Evolutionary conservation across 2,888 invertebrate genomes (phyloP), one percentile per base, ranked within the genome.

Genomic region (Parnassius smintheus): DNA sequence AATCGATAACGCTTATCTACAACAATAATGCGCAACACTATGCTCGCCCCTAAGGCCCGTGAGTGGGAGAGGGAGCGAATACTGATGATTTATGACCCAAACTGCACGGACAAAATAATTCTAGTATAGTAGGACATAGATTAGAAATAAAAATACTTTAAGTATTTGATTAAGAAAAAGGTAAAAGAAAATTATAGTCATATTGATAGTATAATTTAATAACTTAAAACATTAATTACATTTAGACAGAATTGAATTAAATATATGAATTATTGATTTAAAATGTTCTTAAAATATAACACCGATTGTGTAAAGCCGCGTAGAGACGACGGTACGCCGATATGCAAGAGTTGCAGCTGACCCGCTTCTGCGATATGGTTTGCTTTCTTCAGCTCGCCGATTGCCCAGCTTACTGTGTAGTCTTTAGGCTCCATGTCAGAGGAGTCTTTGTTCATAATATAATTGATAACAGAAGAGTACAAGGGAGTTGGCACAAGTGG

Each of bases 291-390:
- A 69, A 75, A 77, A 73, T 76, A 85, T n/a, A 75, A 66, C 44
- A 91, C 75, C 4, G 86, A 73, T 63, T 88, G 82, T 0, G 87
- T 77, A 70, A 91, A 92, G 0, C 87, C 85, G 11, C 85, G 77
- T 1, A 92, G 75, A 1, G 86, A 66, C 0, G 77, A 46, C 0
- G 92, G 91, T 0, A 86, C 78, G 0, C 86, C 83, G 2, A 77
- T 66, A 7, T 74, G 72, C 61, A 83, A 61, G 0, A 92, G 74
- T 42, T 81, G 77, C 0, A 92, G 68, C 56, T 88, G 83, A 1
- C 92, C 92, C 0, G 90, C 91, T 64, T 92, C 92, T 0, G 91
- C 86, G 1, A 80, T 56, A 56, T 73, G 83, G 53, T 82, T 78
- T 0, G 83, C 85, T 25, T 75, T 74, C 2, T 78, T 51, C 0